These are phyloP conservation scores for Noctua janthina DNA, from an alignment of 2,888 invertebrate species.

Conservation along the genomic window DNA sequence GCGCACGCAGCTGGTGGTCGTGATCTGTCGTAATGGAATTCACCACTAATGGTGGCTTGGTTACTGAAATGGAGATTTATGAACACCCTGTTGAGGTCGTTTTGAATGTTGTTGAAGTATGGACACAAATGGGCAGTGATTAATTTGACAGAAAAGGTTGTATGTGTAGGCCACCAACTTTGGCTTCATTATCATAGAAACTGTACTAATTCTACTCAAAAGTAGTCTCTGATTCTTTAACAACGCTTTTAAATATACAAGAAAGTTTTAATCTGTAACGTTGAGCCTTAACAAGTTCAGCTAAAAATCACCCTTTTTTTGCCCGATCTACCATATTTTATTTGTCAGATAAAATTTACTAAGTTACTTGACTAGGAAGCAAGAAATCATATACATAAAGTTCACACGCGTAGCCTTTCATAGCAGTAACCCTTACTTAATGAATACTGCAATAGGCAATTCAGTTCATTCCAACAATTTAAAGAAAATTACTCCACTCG, in stretches of 20 bases:
- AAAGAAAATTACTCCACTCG: neutral
- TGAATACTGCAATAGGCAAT: neutral
- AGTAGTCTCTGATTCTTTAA: neutral
- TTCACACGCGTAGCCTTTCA: neutral
- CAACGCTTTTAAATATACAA: neutral
- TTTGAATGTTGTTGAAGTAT: slow-evolving; percentile 61
- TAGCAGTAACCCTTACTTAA: neutral
- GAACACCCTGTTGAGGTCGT: slow-evolving; percentile 63
- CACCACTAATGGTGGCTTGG: slow-evolving; percentile 71
- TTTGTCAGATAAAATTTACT: neutral
- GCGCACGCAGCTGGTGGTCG: slow-evolving; percentile 76
- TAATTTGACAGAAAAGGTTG: slow-evolving; percentile 50
- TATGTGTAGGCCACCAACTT: slow-evolving; percentile 2
- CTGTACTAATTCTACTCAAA: neutral
- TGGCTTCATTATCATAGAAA: neutral
- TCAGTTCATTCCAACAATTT: neutral
- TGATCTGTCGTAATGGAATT: slow-evolving; percentile 79
- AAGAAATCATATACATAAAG: neutral
- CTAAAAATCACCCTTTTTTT: neutral
- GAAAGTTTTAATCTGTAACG: neutral
- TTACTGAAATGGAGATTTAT: slow-evolving; percentile 69
- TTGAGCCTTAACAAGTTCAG: neutral
- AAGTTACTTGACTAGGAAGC: neutral
- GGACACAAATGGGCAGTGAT: slow-evolving; percentile 45
- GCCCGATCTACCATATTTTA: neutral